These are phyloP conservation scores for Cotesia typhae DNA, from an alignment of 1,140 invertebrate genomes.

Conservation along the genomic window DNA sequence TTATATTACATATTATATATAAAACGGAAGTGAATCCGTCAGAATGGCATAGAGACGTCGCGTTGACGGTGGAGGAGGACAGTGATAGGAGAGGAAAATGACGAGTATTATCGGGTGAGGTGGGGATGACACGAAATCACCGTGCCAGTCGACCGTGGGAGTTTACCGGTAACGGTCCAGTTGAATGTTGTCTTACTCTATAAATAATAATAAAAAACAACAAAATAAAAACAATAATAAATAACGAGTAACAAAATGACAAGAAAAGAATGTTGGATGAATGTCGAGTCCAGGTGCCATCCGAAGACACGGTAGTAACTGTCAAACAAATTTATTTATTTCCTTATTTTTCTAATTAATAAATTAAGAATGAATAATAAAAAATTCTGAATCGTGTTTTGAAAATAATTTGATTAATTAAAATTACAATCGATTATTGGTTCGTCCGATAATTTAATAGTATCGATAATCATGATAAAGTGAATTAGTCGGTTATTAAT, in stretches of 20 bases:
- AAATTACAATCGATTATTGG: neutral
- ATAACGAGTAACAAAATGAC: conserved; percentile 36
- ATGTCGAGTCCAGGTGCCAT: conserved; percentile 32
- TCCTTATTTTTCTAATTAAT: conserved; percentile 3
- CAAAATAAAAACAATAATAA: neutral
- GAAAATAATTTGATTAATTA: no score
- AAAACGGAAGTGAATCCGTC: conserved; percentile 9
- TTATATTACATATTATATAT: neutral
- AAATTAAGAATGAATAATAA: neutral
- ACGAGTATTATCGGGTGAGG: conserved; percentile 22
- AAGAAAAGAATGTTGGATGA: conserved; percentile 39
- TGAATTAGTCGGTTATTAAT: no score
- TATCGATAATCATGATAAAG: no score
- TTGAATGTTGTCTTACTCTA: conserved; percentile 25
- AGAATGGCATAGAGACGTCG: conserved; percentile 16
- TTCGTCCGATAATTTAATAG: neutral
- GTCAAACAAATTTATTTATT: neutral
- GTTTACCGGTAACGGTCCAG: conserved; percentile 35
- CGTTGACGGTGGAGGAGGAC: conserved; percentile 14
- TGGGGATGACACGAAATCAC: conserved; percentile 44
- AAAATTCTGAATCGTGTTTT: no score
- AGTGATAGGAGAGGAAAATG: conserved; percentile 7
- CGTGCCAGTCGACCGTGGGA: conserved; percentile 46
- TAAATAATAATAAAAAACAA: neutral
- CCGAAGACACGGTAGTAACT: conserved; percentile 36